Base-by-base conservation (phyloP, 2,888 invertebrate genomes). In the Eupeodes latifasciatus region DNA sequence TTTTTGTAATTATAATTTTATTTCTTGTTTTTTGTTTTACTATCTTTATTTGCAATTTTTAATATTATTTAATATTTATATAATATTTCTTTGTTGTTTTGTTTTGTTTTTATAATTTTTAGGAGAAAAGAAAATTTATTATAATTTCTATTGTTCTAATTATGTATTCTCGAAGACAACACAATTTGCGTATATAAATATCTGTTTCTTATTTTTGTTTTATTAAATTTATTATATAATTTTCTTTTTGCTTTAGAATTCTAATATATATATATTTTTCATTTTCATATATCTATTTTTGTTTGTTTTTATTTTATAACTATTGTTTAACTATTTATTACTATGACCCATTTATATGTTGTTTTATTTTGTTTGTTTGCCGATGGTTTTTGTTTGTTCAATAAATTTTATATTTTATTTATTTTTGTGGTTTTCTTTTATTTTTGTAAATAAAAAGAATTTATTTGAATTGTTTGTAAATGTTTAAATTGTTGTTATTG, bases 281-380 rank as follows among this genome's bases (percentile, higher is more conserved):
- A 59, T 86, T 61, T 78, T 67, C 67, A 64, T 80, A 76, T 83
- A 66, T 81, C n/a, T 86, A 67, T 71, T 51, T 27, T 27, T 27
- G 27, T 67, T 34, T 85, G 55, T 64, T 61, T 81, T 61, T 59
- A 59, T 36, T 74, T 72, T 86, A 82, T 82, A 86, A 74, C 78
- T 86, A 82, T 86, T 86, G 86, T 86, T 83, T 87, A 87, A 74
- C 87, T 87, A 87, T 85, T 87, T 79, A 79, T 64, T 76, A 67
- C 84, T 87, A 87, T 83, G 67, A 87, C 40, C 80, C 72, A 76
- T 77, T 79, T 84, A 51, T 69, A 74, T 57, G n/a, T 47, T 53
- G 62, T 76, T 57, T 69, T 72, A 5, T 72, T 47, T 72, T 59
- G 10, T 55, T 71, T 69, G 19, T 75, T 76, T 79, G 59, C 59